Evolutionary conservation across 2,797 vertebrate genomes (phyloP).

Genomic region (Astyanax mexicanus): DNA sequence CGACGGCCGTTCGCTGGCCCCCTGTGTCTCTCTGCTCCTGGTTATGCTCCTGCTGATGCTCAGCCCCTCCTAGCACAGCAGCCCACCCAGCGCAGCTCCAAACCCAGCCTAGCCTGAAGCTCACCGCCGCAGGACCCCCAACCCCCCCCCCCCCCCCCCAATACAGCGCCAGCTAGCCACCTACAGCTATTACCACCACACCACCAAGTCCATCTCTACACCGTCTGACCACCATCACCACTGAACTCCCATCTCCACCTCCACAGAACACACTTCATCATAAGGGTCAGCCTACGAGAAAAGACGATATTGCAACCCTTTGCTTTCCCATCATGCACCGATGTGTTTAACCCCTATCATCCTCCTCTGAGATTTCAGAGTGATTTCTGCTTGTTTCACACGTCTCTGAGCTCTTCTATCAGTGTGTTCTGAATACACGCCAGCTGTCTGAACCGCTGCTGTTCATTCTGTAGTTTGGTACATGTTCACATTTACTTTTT

Average conservation of each 20-base stretch:
- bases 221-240: background rate
- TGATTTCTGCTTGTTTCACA: conserved; percentile 34
- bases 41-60: conserved; percentile 47
- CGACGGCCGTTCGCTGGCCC: conserved; percentile 46
- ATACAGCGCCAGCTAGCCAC: background rate
- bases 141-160: background rate
- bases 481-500: conserved; percentile 28
- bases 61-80: conserved; percentile 56
- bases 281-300: conserved; percentile 23
- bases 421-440: conserved; percentile 24
- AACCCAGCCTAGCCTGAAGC: conserved; percentile 32
- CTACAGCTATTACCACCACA: background rate
- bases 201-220: background rate
- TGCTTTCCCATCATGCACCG: conserved; percentile 21
- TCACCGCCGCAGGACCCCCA: conserved; percentile 16
- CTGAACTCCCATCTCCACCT: background rate
- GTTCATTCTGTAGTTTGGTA: conserved; percentile 23
- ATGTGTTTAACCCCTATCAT: conserved; percentile 8
- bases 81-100: conserved; percentile 7
- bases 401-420: conserved; percentile 47
- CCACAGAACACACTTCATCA: background rate
- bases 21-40: conserved; percentile 52
- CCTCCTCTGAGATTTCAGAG: conserved; percentile 13
- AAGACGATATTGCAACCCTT: conserved; percentile 17
- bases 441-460: conserved; percentile 16